These are phyloP conservation scores for Haliclona indistincta DNA, from an alignment of 37 sponge, comb jelly and placozoan species.

Conservation along the genomic window DNA sequence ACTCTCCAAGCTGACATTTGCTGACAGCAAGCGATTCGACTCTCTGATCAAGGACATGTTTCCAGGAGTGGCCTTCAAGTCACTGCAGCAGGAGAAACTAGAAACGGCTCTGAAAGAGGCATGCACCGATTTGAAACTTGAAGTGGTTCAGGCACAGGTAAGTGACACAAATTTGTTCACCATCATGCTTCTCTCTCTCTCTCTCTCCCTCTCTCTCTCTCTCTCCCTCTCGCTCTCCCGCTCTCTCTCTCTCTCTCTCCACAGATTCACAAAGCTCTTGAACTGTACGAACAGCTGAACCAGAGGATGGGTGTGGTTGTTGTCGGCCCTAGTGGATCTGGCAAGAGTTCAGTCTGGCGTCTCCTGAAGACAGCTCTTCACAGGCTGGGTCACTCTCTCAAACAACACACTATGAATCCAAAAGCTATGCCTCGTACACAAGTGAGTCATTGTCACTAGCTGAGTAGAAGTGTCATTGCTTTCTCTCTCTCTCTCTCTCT, in stretches of 20 bases:
- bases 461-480: neutral
- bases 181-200: neutral
- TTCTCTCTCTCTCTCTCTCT: neutral
- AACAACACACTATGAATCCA: conserved; percentile 90
- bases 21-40: conserved; percentile 91
- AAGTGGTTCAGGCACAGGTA: conserved; percentile 80
- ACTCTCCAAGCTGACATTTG: conserved; percentile 95
- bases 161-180: neutral
- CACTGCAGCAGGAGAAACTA: conserved; percentile 58
- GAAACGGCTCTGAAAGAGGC: conserved; percentile 71
- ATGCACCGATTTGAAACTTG: conserved; percentile 62
- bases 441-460: conserved; percentile 38
- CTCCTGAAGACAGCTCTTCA: conserved; percentile 74
- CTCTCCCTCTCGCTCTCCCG: neutral
- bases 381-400: conserved; percentile 66
- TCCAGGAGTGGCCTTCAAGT: conserved; percentile 77
- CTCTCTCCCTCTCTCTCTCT: neutral
- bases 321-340: conserved; percentile 97
- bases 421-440: conserved; percentile 95
- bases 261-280: conserved; percentile 81
- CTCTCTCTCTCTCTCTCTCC: neutral
- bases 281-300: conserved; percentile 86
- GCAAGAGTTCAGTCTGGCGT: conserved; percentile 93
- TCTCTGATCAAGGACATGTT: conserved; percentile 86
- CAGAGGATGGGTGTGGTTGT: conserved; percentile 98